Conservation (phyloP, 2,113 vertebrate species). For the Empidonax traillii region DNA sequence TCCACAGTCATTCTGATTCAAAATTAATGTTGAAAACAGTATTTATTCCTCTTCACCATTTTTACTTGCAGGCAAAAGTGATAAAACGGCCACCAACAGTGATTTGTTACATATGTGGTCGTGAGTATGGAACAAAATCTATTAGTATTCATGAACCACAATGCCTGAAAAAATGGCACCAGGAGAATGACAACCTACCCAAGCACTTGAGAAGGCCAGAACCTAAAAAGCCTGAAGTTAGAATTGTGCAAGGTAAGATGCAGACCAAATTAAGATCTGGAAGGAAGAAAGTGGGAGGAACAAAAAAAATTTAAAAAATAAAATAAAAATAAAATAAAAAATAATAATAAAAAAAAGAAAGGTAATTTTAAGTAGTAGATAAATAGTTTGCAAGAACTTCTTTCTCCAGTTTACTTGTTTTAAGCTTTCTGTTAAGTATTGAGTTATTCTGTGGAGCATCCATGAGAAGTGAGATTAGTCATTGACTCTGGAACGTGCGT, state of each 20-base stretch:
- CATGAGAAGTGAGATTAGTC: background rate
- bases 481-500: background rate
- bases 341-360: too few relatives aligned
- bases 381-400: background rate
- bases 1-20: background rate
- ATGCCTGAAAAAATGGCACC: constrained; percentile 79
- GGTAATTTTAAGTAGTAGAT: background rate
- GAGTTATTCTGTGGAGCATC: background rate
- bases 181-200: constrained; percentile 73
- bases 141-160: constrained; percentile 79
- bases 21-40: background rate
- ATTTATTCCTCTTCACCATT: background rate
- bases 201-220: constrained; percentile 71
- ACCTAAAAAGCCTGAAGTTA: constrained; percentile 72
- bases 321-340: too few relatives aligned
- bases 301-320: too few relatives aligned
- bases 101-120: constrained; percentile 77
- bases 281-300: background rate
- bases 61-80: constrained; percentile 64
- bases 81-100: constrained; percentile 66
- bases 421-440: background rate
- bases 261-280: background rate
- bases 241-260: constrained; percentile 65
- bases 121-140: constrained; percentile 78
- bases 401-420: background rate